Conservation (phyloP, 2,797 vertebrate genomes). For the Mareca strepera region DNA sequence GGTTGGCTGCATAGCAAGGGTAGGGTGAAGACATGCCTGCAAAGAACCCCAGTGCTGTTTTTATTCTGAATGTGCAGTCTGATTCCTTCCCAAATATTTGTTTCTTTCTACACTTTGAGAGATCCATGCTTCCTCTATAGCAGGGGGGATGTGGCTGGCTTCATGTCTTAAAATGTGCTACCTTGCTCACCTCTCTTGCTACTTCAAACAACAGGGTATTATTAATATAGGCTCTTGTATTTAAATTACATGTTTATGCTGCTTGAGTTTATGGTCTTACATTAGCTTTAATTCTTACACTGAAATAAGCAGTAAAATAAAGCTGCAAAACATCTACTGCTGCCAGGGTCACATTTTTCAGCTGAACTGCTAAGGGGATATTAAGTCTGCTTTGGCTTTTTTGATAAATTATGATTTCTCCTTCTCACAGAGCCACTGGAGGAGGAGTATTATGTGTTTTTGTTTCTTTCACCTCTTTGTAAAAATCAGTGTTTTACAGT, state of each 20-base stretch:
- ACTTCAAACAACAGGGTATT: neutral
- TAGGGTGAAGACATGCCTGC: slow-evolving; percentile 21
- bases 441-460: neutral
- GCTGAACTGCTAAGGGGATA: neutral
- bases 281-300: slow-evolving; percentile 15
- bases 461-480: neutral
- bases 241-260: slow-evolving; percentile 11
- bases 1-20: slow-evolving; percentile 28
- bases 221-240: neutral
- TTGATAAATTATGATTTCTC: neutral
- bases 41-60: neutral
- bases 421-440: neutral
- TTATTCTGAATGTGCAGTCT: slow-evolving; percentile 10
- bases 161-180: neutral
- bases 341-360: slow-evolving; percentile 43
- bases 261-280: neutral
- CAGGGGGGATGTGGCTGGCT: neutral
- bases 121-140: neutral
- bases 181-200: neutral
- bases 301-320: slow-evolving; percentile 22
- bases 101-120: slow-evolving; percentile 4
- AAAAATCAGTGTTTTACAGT: neutral
- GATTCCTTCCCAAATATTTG: neutral
- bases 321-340: neutral
- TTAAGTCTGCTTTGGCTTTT: neutral